Evolutionary conservation across 2,113 vertebrate genomes (phyloP), one percentile per base, ranked within the genome.

Genomic region (Pipra filicauda): DNA sequence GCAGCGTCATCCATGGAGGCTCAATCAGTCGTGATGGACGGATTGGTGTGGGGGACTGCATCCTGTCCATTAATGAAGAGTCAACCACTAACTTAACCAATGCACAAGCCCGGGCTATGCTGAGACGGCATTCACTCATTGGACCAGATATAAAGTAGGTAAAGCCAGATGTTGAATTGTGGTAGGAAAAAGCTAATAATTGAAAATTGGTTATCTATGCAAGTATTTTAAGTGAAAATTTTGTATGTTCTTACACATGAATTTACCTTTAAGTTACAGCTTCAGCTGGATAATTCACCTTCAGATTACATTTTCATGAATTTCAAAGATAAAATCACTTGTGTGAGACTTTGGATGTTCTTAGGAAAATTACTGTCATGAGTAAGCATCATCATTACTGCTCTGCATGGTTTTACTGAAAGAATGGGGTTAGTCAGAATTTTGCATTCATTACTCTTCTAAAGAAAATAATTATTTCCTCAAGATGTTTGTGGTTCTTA

Each of bases 21-120:
- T 99, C 99, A 33, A 99, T 99, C 66, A 99, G 98, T 96, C 98
- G 98, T 2, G 99, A 99, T 70, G 99, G 99, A 28, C 98, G 99
- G 13, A 98, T 99, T 88, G 98, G 98, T 9, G 98, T 99, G 5
- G 99, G 99, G 2, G 99, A 99, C 94, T 99, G 99, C 91, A 99
- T 99, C 88, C 94, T 99, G 88, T 98, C 98, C 39, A 98, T 99
- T 91, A 99, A 99, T 89, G 99, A 99, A 64, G 99, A 99, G 90
- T 97, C 98, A 51, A 98, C 99, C 11, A 96, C 98, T 70, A 98
- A 98, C 91, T 96, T 99, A 96, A 99, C 97, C 93, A 99, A 98
- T 57, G 99, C 98, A 39, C 99, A 99, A 94, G 99, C 99, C 6
- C 98, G 99, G 2, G 99, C 99, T 77, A 98, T 99, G 98, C 97